Evolutionary conservation across 2,113 vertebrate genomes (phyloP).

Genomic region (Melanotaenia duboulayi): DNA sequence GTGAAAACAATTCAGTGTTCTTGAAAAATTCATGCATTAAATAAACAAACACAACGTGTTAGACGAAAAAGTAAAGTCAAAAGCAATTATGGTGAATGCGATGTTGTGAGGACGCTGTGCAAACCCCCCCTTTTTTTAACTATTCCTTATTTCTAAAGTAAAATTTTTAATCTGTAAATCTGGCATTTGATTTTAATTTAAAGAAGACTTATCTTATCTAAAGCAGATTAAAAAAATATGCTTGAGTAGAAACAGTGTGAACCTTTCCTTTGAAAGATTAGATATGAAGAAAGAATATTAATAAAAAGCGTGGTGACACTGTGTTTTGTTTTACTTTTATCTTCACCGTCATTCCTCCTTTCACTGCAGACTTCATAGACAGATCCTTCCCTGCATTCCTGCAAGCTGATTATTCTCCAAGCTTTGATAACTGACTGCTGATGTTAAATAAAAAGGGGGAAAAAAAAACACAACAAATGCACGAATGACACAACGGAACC

Average conservation of each 20-base stretch:
- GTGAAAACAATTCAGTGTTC: neutral
- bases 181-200: conserved; percentile 52
- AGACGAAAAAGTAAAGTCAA: neutral
- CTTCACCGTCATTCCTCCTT: conserved; percentile 44
- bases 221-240: conserved; percentile 38
- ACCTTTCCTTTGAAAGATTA: conserved; percentile 60
- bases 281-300: conserved; percentile 34
- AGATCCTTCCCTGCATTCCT: conserved; percentile 52
- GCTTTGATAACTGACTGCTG: conserved; percentile 70
- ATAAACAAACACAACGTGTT: neutral
- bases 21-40: neutral
- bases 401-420: conserved; percentile 64
- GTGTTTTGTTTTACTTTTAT: conserved; percentile 70
- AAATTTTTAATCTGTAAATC: conserved; percentile 25
- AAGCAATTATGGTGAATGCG: conserved; percentile 6
- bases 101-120: neutral
- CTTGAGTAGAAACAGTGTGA: conserved; percentile 40
- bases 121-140: neutral
- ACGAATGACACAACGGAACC: conserved; percentile 54
- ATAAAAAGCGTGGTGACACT: conserved; percentile 43
- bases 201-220: conserved; percentile 44
- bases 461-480: conserved; percentile 9
- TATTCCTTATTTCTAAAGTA: conserved; percentile 1
- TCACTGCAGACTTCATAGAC: conserved; percentile 27
- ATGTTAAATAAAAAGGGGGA: conserved; percentile 47